phyloP scores from a whole-genome alignment of 92 coral and sea anemone genomes.

The Palythoa grandiflora region DNA sequence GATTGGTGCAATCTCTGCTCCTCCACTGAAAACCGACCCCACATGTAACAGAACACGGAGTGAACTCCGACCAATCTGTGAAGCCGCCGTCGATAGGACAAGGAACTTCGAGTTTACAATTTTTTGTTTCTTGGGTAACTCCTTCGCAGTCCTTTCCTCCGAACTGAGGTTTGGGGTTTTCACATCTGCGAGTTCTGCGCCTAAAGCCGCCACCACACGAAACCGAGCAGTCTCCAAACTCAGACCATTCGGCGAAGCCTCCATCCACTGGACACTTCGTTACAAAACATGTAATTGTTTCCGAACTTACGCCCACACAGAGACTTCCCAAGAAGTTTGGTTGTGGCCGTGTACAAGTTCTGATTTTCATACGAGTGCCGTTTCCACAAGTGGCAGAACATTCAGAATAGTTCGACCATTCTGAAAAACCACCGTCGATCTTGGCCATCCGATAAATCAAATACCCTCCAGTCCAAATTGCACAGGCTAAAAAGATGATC shows the following conservation, averaged over 20 bases:
- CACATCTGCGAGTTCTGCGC: slow-evolving; percentile 15
- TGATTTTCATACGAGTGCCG: slow-evolving; percentile 11
- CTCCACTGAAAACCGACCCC: slow-evolving; percentile 27
- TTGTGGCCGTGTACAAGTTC: slow-evolving; percentile 26
- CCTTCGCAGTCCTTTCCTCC: slow-evolving; percentile 35
- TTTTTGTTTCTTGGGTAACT: background rate
- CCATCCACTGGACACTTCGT: slow-evolving; percentile 22
- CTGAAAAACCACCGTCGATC: slow-evolving; percentile 32
- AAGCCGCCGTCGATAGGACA: slow-evolving; percentile 40
- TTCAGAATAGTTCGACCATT: slow-evolving; percentile 20
- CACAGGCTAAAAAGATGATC: slow-evolving; percentile 3
- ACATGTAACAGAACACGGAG: slow-evolving; percentile 30
- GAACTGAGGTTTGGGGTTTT: slow-evolving; percentile 18
- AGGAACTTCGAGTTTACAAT: background rate
- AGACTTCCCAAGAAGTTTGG: slow-evolving; percentile 23
- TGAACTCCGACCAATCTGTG: slow-evolving; percentile 18
- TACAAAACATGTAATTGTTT: slow-evolving; percentile 29
- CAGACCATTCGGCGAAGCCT: slow-evolving; percentile 18
- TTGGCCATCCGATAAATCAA: background rate
- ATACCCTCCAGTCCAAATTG: slow-evolving; percentile 8
- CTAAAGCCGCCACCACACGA: slow-evolving; percentile 8
- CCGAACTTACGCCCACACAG: slow-evolving; percentile 10
- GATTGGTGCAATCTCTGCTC: slow-evolving; percentile 35
- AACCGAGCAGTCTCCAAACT: slow-evolving; percentile 18
- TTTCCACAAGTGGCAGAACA: slow-evolving; percentile 38